Evolutionary conservation across 53 echinoderm and acorn worm species (phyloP).

Genomic region (Glandiceps talaboti): DNA sequence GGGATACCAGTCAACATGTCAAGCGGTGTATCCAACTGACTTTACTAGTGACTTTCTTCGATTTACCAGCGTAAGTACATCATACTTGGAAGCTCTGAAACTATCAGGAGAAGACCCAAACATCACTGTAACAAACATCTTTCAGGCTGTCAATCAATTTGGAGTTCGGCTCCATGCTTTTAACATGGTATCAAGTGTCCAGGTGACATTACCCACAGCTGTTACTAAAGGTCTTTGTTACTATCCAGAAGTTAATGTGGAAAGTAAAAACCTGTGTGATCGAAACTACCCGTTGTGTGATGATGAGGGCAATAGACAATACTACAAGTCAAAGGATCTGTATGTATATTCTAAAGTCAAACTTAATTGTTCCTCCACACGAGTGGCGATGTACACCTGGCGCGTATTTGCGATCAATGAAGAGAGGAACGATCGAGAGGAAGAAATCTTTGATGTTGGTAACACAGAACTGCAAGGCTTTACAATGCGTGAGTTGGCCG

Average conservation of each 20-base stretch:
- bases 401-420: constrained; percentile 41
- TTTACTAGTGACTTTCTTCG: constrained; percentile 42
- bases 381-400: constrained; percentile 77
- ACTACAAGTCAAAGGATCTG: constrained; percentile 64
- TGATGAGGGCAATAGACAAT: constrained; percentile 42
- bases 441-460: constrained; percentile 60
- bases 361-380: constrained; percentile 70
- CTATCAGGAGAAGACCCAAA: constrained; percentile 41
- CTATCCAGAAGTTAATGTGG: constrained; percentile 55
- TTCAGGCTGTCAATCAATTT: constrained; percentile 44
- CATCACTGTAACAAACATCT: constrained; percentile 60
- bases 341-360: constrained; percentile 50
- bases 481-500: constrained; percentile 59
- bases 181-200: constrained; percentile 51
- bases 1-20: constrained; percentile 53
- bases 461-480: constrained; percentile 64
- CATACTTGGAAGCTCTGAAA: constrained; percentile 35
- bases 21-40: constrained; percentile 26
- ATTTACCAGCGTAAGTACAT: constrained; percentile 57
- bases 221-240: constrained; percentile 81
- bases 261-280: constrained; percentile 52
- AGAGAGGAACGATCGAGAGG: constrained; percentile 10
- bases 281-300: constrained; percentile 78
- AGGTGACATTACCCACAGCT: constrained; percentile 33
- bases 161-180: constrained; percentile 33